phyloP scores from a whole-genome alignment of 2,113 vertebrate genomes.

The Neotoma lepida region DNA sequence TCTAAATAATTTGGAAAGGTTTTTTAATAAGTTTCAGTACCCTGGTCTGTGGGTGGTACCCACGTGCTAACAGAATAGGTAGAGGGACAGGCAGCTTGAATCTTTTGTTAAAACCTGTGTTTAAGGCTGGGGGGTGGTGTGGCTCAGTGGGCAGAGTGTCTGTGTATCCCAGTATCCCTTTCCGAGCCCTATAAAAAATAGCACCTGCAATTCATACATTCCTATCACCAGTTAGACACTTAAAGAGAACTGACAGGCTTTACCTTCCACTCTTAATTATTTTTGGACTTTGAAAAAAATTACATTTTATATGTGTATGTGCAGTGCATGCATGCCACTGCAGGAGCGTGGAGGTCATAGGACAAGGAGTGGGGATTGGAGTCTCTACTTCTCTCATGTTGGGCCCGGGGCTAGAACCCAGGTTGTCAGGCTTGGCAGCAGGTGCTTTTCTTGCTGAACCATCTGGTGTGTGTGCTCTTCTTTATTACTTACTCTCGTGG shows the following conservation, averaged over 20 bases:
- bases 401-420: not conserved
- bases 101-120: constrained; percentile 46
- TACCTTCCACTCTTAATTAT: not conserved
- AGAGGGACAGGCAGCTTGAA: constrained; percentile 41
- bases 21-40: constrained; percentile 59
- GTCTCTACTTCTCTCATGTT: not conserved
- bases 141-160: not conserved
- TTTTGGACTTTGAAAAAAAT: not conserved
- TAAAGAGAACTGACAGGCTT: not conserved
- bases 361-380: not conserved
- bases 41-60: constrained; percentile 65
- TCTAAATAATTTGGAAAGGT: constrained; percentile 64
- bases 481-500: constrained; percentile 12
- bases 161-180: not conserved
- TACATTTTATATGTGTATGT: not conserved
- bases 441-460: not conserved
- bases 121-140: not conserved
- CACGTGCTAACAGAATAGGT: constrained; percentile 60
- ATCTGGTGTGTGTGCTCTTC: not conserved
- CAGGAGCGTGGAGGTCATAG: not conserved
- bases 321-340: too few relatives aligned
- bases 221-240: not conserved
- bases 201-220: not conserved
- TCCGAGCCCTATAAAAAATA: not conserved
- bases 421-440: not conserved